Conservation (phyloP, 2,113 vertebrate species). For the Seriola rivoliana region DNA sequence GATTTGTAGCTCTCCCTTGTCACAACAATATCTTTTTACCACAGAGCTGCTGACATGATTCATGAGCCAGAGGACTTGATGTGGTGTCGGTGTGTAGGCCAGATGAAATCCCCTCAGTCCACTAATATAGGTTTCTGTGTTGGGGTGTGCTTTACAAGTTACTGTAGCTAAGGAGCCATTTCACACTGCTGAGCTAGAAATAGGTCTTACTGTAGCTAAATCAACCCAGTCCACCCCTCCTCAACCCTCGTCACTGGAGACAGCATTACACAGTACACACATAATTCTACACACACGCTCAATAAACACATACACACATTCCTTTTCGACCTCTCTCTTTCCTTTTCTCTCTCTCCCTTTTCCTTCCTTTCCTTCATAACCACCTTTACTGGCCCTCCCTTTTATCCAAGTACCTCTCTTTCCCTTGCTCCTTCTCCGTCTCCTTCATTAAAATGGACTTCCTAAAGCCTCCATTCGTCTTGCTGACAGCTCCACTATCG, state of each 20-base stretch:
- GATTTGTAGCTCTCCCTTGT: constrained; percentile 65
- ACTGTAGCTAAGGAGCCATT: constrained; percentile 74
- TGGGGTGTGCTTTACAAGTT: constrained; percentile 65
- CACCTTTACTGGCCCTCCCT: constrained; percentile 49
- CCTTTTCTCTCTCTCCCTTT: constrained; percentile 34
- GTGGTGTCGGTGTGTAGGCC: constrained; percentile 66
- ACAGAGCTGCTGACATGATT: constrained; percentile 73
- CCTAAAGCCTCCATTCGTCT: constrained; percentile 86
- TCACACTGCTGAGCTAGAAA: constrained; percentile 72
- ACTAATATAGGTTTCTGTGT: constrained; percentile 77
- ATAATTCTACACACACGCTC: constrained; percentile 57
- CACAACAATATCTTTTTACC: constrained; percentile 75
- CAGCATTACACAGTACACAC: constrained; percentile 46
- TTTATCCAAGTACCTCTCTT: constrained; percentile 67
- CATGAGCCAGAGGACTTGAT: constrained; percentile 73
- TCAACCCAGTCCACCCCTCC: constrained; percentile 58
- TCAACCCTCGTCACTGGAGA: constrained; percentile 57
- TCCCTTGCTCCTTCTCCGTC: constrained; percentile 77
- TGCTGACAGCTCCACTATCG: constrained; percentile 84
- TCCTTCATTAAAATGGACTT: constrained; percentile 88
- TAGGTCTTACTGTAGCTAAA: constrained; percentile 75
- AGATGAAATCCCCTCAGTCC: constrained; percentile 74
- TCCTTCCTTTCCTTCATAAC: constrained; percentile 51
- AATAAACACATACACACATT: constrained; percentile 67
- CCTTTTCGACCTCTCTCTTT: constrained; percentile 21